These are phyloP conservation scores for Zenarchopterus dispar DNA, from an alignment of 2,797 vertebrate species.

Conservation along the genomic window DNA sequence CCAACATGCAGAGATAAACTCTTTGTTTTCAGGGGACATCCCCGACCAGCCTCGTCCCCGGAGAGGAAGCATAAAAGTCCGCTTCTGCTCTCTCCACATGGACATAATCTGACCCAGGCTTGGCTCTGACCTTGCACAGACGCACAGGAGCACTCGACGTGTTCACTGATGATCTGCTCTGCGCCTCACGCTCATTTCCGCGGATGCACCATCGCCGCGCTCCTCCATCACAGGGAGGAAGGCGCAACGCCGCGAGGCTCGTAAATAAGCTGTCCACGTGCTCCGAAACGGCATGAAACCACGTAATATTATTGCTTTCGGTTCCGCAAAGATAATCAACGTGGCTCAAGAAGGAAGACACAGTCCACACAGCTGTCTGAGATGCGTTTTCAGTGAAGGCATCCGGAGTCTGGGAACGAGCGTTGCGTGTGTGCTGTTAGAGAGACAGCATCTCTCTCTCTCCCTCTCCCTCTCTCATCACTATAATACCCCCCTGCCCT, in stretches of 20 bases:
- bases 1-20: conserved; percentile 53
- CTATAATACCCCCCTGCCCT: conserved; percentile 27
- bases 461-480: conserved; percentile 39
- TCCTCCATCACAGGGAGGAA: conserved; percentile 63
- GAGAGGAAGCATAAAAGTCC: conserved; percentile 65
- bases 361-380: conserved; percentile 18
- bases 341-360: conserved; percentile 3
- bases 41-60: conserved; percentile 57
- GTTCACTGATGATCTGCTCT: conserved; percentile 57
- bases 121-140: conserved; percentile 63
- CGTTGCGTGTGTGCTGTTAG: conserved; percentile 36
- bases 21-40: conserved; percentile 58
- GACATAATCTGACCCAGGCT: conserved; percentile 61
- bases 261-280: conserved; percentile 64
- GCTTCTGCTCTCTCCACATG: conserved; percentile 56
- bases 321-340: not conserved
- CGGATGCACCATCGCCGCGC: conserved; percentile 63
- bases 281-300: conserved; percentile 29
- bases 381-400: conserved; percentile 53
- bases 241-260: conserved; percentile 46
- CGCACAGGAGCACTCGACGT: conserved; percentile 47
- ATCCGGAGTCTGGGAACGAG: conserved; percentile 62
- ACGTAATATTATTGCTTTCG: conserved; percentile 35
- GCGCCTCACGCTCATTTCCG: conserved; percentile 59
- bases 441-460: conserved; percentile 44